Percentiles rank a stretch among this genome's conserved stretches.
phyloP scores from a whole-genome alignment of 2,113 vertebrate species.

The Neolamprologus modestus region DNA sequence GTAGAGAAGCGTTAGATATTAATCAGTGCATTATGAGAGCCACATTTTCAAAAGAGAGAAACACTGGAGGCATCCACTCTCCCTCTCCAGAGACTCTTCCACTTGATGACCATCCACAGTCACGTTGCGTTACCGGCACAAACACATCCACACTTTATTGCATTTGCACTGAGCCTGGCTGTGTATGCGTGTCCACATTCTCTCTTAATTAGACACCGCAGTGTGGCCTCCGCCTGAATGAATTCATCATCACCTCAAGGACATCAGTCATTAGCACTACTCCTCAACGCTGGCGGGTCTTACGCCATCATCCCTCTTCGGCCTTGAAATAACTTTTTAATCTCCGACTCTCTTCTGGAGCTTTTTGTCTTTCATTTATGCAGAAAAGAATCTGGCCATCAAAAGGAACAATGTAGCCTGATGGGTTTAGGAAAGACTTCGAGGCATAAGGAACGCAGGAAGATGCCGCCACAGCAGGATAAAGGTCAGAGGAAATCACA shows the following conservation, averaged over 20 bases:
- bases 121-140: constrained; percentile 14
- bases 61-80: constrained; percentile 13
- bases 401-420: constrained; percentile 10
- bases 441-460: not conserved
- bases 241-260: constrained; percentile 40
- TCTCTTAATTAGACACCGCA: constrained; percentile 23
- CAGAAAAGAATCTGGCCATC: not conserved
- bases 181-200: not conserved
- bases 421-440: not conserved
- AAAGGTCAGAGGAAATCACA: not conserved
- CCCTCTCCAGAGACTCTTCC: constrained; percentile 5
- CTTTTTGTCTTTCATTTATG: constrained; percentile 7
- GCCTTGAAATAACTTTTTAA: not conserved
- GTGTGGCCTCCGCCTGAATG: not conserved
- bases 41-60: constrained; percentile 9
- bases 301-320: not conserved
- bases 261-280: constrained; percentile 1
- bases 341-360: not conserved
- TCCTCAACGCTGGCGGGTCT: not conserved
- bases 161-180: constrained; percentile 13
- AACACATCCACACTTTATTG: constrained; percentile 41
- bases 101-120: constrained; percentile 31
- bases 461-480: not conserved
- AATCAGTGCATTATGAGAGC: constrained; percentile 13
- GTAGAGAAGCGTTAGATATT: not conserved